A percentile compares a stretch with the other conserved stretches of the same genome.
These are phyloP conservation scores for Platichthys flesus DNA, from an alignment of 2,113 vertebrate species.

Conservation along the genomic window DNA sequence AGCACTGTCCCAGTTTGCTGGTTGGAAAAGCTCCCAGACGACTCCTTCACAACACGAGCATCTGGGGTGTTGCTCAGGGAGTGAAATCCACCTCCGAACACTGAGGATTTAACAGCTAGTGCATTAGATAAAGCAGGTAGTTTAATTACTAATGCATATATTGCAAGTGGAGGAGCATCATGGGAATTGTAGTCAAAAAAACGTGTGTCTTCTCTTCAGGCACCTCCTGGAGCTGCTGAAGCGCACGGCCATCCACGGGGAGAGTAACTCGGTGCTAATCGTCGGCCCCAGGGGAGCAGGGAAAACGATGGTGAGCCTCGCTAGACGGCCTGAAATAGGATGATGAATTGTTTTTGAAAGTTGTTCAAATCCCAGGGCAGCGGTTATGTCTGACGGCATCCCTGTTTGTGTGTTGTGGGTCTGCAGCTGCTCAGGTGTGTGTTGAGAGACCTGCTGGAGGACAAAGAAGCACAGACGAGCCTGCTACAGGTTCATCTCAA, in stretches of 20 bases:
- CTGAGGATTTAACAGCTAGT: background rate
- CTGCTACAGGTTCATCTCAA: conserved; percentile 92
- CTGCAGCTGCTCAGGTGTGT: conserved; percentile 87
- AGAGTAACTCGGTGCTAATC: conserved; percentile 95
- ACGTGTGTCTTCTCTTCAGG: conserved; percentile 75
- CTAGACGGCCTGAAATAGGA: background rate
- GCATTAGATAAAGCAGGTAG: background rate
- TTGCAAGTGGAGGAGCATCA: conserved; percentile 2
- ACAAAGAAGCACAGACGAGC: conserved; percentile 83
- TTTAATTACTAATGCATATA: background rate
- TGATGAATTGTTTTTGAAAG: conserved; percentile 2
- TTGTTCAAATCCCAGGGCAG: conserved; percentile 4
- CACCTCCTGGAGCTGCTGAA: conserved; percentile 92
- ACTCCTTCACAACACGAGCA: conserved; percentile 13
- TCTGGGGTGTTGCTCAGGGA: background rate
- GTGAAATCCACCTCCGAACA: background rate
- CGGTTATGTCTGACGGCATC: background rate
- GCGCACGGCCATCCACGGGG: conserved; percentile 89
- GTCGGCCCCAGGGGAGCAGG: conserved; percentile 93
- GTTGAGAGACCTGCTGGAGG: conserved; percentile 86
- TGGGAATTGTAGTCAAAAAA: conserved; percentile 39
- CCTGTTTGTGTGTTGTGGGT: conserved; percentile 17
- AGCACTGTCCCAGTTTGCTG: conserved; percentile 50
- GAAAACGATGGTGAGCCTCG: conserved; percentile 87
- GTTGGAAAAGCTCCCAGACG: conserved; percentile 30